These are phyloP conservation scores for Balanococcus diminutus DNA, from an alignment of 2,888 invertebrate genomes.

Conservation along the genomic window DNA sequence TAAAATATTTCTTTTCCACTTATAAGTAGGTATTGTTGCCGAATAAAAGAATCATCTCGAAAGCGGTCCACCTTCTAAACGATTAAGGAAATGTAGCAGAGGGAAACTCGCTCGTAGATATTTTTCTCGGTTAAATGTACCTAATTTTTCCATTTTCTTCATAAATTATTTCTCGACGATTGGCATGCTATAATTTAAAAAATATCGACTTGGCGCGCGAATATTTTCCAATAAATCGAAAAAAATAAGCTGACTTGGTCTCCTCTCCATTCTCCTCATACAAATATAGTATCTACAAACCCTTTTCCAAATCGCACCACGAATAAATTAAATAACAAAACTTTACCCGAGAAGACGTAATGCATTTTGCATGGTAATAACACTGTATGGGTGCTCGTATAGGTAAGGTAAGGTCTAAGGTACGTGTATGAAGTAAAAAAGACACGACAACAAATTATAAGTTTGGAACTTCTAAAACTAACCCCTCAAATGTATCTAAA, in stretches of 20 bases:
- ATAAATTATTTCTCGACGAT: not conserved
- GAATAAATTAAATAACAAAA: not conserved
- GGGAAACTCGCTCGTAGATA: slow-evolving; percentile 19
- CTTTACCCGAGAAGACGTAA: not conserved
- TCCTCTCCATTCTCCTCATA: not conserved
- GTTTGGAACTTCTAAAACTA: too few species aligned
- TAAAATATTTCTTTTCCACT: slow-evolving; percentile 36
- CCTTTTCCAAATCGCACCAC: not conserved
- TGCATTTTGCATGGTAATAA: too few species aligned
- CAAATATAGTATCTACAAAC: not conserved
- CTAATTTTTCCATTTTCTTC: not conserved
- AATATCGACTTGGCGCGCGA: not conserved
- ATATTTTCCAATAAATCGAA: not conserved
- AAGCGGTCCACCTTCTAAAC: slow-evolving; percentile 15
- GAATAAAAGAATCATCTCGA: slow-evolving; percentile 33
- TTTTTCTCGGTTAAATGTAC: not conserved
- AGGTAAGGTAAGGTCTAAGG: too few species aligned
- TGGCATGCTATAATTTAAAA: not conserved
- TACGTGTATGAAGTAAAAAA: too few species aligned
- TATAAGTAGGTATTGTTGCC: slow-evolving; percentile 30
- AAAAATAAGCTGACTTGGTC: not conserved
- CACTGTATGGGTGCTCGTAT: too few species aligned
- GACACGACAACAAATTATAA: too few species aligned
- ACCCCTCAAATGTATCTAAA: too few species aligned
- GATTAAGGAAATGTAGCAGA: slow-evolving; percentile 33